These are phyloP conservation scores for Ips typographus DNA, from an alignment of 1,140 invertebrate species.

Conservation along the genomic window DNA sequence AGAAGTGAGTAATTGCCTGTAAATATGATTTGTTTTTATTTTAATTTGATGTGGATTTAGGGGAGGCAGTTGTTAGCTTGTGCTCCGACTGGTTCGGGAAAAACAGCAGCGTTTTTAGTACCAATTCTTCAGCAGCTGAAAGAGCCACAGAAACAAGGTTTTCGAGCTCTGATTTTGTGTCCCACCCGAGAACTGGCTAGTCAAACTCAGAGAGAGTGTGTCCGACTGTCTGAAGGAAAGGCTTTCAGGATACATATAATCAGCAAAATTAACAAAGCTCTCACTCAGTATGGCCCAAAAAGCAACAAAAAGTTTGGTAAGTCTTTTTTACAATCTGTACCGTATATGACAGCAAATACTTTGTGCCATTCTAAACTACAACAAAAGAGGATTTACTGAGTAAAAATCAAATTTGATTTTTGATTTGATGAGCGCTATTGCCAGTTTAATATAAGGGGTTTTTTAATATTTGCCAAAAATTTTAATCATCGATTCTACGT, in stretches of 20 bases:
- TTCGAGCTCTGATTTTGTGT: constrained; percentile 83
- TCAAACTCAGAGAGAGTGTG: constrained; percentile 85
- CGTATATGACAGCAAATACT: too few relatives aligned
- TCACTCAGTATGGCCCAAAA: constrained; percentile 63
- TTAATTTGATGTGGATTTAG: constrained; percentile 52
- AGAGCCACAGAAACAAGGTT: constrained; percentile 66
- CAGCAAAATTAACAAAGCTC: constrained; percentile 66
- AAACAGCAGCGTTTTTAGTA: constrained; percentile 83
- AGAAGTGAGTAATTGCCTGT: constrained; percentile 55
- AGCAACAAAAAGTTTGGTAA: constrained; percentile 69
- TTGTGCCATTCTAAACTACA: neutral
- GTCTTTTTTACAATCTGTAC: constrained; percentile 17
- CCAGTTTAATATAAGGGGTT: too few relatives aligned
- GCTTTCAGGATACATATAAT: constrained; percentile 73
- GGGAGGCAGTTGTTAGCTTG: constrained; percentile 85
- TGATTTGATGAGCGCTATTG: too few relatives aligned
- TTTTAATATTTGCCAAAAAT: too few relatives aligned
- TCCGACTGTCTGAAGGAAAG: constrained; percentile 71
- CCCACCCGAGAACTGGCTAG: constrained; percentile 92
- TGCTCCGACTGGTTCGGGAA: constrained; percentile 90
- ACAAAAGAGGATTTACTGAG: neutral
- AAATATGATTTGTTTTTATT: constrained; percentile 19
- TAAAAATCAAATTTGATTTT: too few relatives aligned
- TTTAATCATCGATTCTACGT: too few relatives aligned
- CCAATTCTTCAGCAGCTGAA: constrained; percentile 74